Conservation (phyloP, 2,797 vertebrate species). For the Leuciscus waleckii region DNA sequence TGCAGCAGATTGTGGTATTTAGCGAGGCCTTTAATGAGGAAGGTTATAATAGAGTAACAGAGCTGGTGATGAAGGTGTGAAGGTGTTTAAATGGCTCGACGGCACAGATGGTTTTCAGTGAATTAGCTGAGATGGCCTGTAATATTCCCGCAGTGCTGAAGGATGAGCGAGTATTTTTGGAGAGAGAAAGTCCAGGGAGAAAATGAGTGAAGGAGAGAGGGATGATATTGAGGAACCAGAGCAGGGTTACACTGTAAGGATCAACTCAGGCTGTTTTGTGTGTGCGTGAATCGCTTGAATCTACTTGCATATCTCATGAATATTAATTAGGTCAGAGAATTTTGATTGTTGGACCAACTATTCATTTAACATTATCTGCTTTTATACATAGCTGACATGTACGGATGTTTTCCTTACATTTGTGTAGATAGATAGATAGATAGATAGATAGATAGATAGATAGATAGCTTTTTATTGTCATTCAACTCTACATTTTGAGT, state of each 20-base stretch:
- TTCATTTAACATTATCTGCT: not conserved
- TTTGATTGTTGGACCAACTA: not conserved
- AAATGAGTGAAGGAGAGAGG: slow-evolving; percentile 23
- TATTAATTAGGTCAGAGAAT: not conserved
- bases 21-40: not conserved
- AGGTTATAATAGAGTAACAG: not conserved
- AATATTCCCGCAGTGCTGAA: slow-evolving; percentile 18
- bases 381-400: not conserved
- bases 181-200: slow-evolving; percentile 13
- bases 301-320: not conserved
- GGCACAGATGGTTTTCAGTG: not conserved
- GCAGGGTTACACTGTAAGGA: not conserved
- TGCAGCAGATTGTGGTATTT: not conserved
- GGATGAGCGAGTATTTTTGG: slow-evolving; percentile 22
- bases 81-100: slow-evolving; percentile 6
- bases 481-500: no score
- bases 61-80: slow-evolving; percentile 9
- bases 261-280: not conserved
- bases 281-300: not conserved
- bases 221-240: not conserved
- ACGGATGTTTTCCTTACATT: not conserved
- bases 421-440: no score
- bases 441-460: no score
- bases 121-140: slow-evolving; percentile 22
- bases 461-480: no score